Evolutionary conservation across 1,140 invertebrate genomes (phyloP), one percentile per base, ranked within the genome.

Genomic region (Scaptomyza graminum): DNA sequence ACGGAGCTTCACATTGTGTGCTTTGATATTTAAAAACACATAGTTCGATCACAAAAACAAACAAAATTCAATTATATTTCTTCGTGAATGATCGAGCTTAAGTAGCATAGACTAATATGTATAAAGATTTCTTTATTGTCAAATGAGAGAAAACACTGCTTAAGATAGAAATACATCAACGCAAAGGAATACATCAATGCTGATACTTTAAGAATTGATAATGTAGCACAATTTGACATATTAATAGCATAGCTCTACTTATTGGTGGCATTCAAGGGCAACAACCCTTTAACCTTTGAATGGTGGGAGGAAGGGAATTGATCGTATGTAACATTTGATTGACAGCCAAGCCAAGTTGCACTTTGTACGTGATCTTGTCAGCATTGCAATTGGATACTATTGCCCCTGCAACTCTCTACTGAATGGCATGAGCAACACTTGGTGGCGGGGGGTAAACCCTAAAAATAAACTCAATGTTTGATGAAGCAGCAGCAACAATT

Each of bases 281-380:
- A 52, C 49, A 71, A 81, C 68, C 77, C 69, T 69, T 76, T 87
- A 73, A 57, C 39, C 47, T 50, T 43, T 55, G 47, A 52, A 25
- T 16, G 22, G 41, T 12, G 18, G n/a, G 8, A n/a, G 37, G 2
- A 9, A 8, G 7, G 5, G 11, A 34, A 34, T 9, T 18, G 16
- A 43, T 52, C 9, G 18, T n/a, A 18, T 56, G 44, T 51, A 46
- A 59, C 57, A 78, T 75, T 77, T 85, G 82, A 85, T 87, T 85
- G 82, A 85, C 82, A 87, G 82, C 67, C 46, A 39, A 67, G 62
- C 74, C 61, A 60, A 87, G 74, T 81, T 84, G 77, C 74, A 87
- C 74, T 72, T 78, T 87, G 82, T 82, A 82, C 82, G 82, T 85
- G 82, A 85, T 87, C 63, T 85, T 85, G 82, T 85, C 78, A 75